These are phyloP conservation scores for Heteronetta atricapilla DNA, from an alignment of 2,113 vertebrate species.

Conservation along the genomic window DNA sequence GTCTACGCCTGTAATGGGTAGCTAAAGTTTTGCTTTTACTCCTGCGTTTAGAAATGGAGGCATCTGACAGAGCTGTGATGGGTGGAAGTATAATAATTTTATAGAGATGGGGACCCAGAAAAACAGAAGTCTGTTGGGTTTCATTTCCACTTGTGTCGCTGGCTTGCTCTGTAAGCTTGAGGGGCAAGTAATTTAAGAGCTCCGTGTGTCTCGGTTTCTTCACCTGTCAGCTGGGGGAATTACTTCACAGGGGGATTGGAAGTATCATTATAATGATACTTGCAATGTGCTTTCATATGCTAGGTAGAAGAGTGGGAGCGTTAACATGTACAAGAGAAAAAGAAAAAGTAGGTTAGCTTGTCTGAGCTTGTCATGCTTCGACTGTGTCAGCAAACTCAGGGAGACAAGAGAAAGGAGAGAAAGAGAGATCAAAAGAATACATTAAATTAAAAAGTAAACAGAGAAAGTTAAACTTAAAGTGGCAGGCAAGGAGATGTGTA, in stretches of 20 bases:
- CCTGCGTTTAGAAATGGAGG: neutral
- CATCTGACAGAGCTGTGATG: neutral
- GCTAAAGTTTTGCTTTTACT: neutral
- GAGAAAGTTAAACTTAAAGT: constrained; percentile 49
- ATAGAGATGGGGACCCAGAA: neutral
- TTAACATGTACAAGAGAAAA: constrained; percentile 33
- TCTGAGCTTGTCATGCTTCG: constrained; percentile 67
- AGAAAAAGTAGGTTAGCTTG: constrained; percentile 70
- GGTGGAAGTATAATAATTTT: neutral
- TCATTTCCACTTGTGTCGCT: neutral
- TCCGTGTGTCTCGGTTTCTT: constrained; percentile 20
- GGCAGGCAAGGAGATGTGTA: neutral
- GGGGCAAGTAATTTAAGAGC: constrained; percentile 27
- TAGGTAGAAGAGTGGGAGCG: constrained; percentile 32
- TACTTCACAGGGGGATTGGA: constrained; percentile 45
- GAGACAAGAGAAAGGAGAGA: constrained; percentile 57
- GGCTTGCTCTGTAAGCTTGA: neutral
- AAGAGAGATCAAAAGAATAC: constrained; percentile 68
- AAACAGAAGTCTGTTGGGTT: neutral
- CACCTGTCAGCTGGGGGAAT: constrained; percentile 52
- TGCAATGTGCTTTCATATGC: constrained; percentile 56
- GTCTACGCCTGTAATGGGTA: neutral
- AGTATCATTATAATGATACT: constrained; percentile 61
- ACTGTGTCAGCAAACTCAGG: constrained; percentile 67
- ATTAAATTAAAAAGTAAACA: constrained; percentile 67